These are phyloP conservation scores for Gopherus flavomarginatus DNA, from an alignment of 2,113 vertebrate genomes.

Conservation along the genomic window DNA sequence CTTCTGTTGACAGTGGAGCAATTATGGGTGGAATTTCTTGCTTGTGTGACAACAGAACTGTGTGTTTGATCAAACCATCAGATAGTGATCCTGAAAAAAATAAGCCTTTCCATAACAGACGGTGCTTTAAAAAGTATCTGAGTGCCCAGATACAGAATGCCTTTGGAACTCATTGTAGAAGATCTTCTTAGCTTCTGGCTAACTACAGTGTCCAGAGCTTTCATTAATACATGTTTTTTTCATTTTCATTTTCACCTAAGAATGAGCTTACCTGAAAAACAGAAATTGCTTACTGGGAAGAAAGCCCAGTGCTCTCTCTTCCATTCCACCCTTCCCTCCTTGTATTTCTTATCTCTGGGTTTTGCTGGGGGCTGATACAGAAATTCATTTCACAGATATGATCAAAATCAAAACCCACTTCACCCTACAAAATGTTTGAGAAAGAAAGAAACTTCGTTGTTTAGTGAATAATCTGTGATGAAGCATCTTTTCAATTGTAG, in stretches of 20 bases:
- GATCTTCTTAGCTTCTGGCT: background rate
- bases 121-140: background rate
- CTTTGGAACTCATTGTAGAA: background rate
- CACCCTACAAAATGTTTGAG: constrained; percentile 1
- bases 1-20: background rate
- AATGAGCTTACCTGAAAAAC: background rate
- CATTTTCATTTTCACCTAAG: background rate
- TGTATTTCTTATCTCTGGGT: background rate
- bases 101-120: accelerated
- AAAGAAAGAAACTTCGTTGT: background rate
- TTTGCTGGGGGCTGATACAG: background rate
- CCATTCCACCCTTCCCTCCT: background rate
- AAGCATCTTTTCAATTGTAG: constrained; percentile 10
- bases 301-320: background rate
- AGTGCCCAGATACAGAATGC: background rate
- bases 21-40: accelerated
- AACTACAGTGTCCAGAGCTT: background rate
- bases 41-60: accelerated
- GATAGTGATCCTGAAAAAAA: accelerated
- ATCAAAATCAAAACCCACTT: background rate
- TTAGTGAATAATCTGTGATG: background rate
- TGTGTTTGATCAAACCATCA: accelerated
- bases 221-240: background rate
- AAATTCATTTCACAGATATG: constrained; percentile 12
- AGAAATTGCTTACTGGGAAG: background rate